Base-by-base conservation (phyloP, 2,113 vertebrate species). In the Lepisosteus oculatus region DNA sequence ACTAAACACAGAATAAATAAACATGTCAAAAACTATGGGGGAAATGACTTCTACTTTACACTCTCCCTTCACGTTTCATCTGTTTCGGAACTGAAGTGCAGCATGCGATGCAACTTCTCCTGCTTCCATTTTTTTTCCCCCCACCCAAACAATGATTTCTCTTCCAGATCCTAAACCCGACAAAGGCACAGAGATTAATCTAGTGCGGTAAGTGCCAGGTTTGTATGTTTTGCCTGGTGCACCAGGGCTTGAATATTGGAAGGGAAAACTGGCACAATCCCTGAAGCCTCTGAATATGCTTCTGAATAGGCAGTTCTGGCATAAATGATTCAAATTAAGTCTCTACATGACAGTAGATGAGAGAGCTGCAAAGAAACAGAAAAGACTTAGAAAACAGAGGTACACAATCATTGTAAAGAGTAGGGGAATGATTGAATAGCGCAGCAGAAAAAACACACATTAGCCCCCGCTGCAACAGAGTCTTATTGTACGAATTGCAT, bases 1-100 rank as follows among this genome's bases (percentile, higher is more conserved):
- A 41, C 47, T 2, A 11, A 43, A 56, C 59, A 64, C 61, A 51
- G 44, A 71, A 63, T 51, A 15, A 66, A 44, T 66, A 17, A 65
- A 56, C 54, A 66, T 56, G 42, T 64, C 62, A 65, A 65, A 70
- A 72, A 65, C 62, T 51, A 68, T 9, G 44, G 64, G 64, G 64
- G 64, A 65, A 65, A 65, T 65, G 43, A 65, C 64, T 29, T 17
- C 42, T 44, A 65, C 43, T 2, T 44, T 4, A 65, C 13, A 43
- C 3, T 44, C 42, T 65, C 43, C 64, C 57, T 59, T 59, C n/a
- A 59, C 9, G n/a, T 59, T 59, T 59, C 11, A 59, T n/a, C n/a
- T 5, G n/a, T 59, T 29, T 59, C 57, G 14, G 12, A 59, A 59
- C 3, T 15, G 1, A 59, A 43, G n/a, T 5, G 3, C 13, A 4